Percentiles rank a stretch among this genome's conserved stretches.
Conservation (phyloP, 2,888 invertebrate genomes). For the Lithophane semibrunnea region DNA sequence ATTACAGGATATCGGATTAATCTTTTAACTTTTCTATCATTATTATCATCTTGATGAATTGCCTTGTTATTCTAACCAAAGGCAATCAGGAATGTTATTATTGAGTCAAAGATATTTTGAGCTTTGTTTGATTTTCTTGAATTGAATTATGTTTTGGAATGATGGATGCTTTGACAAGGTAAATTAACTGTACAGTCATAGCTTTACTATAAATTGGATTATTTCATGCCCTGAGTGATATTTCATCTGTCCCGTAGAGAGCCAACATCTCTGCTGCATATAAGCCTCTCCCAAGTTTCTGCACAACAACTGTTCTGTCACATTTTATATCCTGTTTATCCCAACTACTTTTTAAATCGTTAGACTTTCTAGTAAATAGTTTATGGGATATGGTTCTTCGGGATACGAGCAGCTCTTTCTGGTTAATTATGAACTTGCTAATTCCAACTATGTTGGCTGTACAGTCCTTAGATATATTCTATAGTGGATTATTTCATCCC, state of each 20-base stretch:
- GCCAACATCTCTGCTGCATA: too few species aligned
- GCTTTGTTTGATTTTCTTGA: slow-evolving; percentile 30
- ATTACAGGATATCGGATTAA: slow-evolving; percentile 61
- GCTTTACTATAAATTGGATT: background rate
- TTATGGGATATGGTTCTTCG: too few species aligned
- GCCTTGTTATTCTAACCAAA: slow-evolving; percentile 47
- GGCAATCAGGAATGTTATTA: slow-evolving; percentile 33
- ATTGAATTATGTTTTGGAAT: slow-evolving; percentile 23
- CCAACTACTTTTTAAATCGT: too few species aligned
- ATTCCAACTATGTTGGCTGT: background rate
- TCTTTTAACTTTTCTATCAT: slow-evolving; percentile 59
- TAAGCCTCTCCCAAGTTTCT: background rate
- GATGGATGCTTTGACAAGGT: background rate
- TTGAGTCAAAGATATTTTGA: slow-evolving; percentile 39
- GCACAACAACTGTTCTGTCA: too few species aligned
- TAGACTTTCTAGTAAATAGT: too few species aligned
- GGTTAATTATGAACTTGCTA: too few species aligned
- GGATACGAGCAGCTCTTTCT: too few species aligned
- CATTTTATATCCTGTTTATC: too few species aligned
- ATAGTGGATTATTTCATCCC: background rate
- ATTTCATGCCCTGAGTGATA: background rate
- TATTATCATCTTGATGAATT: slow-evolving; percentile 58
- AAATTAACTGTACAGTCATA: background rate
- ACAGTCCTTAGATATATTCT: background rate
- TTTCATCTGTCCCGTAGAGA: background rate